These are phyloP conservation scores for Eupithecia dodoneata DNA, from an alignment of 2,888 invertebrate genomes.

Conservation along the genomic window DNA sequence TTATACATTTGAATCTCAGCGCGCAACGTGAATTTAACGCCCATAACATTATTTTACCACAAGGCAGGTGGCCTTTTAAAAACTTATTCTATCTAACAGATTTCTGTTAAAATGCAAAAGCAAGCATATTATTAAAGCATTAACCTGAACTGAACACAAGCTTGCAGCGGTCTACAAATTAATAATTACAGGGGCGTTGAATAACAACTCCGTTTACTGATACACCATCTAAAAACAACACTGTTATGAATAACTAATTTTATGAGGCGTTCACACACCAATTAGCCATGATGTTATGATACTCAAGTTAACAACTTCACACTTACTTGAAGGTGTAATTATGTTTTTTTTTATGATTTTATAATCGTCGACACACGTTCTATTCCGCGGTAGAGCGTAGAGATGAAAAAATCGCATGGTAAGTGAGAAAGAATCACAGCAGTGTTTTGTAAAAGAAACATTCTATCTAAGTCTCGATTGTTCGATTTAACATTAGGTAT, in stretches of 20 bases:
- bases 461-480: neutral
- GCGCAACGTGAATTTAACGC: neutral
- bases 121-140: slow-evolving; percentile 4
- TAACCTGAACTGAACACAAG: slow-evolving; percentile 15
- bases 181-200: slow-evolving; percentile 67
- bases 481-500: neutral
- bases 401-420: neutral
- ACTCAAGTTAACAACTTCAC: slow-evolving; percentile 69
- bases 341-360: slow-evolving; percentile 32
- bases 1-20: neutral
- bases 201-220: slow-evolving; percentile 62
- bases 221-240: slow-evolving; percentile 80
- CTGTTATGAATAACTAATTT: slow-evolving; percentile 79
- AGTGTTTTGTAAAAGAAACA: neutral
- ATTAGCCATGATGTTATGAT: slow-evolving; percentile 76
- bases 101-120: slow-evolving; percentile 11
- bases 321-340: slow-evolving; percentile 46
- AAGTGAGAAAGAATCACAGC: neutral
- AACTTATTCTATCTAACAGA: slow-evolving; percentile 5
- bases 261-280: slow-evolving; percentile 67
- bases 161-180: slow-evolving; percentile 67
- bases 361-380: slow-evolving; percentile 28
- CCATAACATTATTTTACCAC: neutral
- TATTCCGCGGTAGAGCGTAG: slow-evolving; percentile 23
- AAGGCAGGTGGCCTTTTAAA: slow-evolving; percentile 1